These are phyloP conservation scores for Symphodus melops DNA, from an alignment of 2,113 vertebrate genomes.

Conservation along the genomic window DNA sequence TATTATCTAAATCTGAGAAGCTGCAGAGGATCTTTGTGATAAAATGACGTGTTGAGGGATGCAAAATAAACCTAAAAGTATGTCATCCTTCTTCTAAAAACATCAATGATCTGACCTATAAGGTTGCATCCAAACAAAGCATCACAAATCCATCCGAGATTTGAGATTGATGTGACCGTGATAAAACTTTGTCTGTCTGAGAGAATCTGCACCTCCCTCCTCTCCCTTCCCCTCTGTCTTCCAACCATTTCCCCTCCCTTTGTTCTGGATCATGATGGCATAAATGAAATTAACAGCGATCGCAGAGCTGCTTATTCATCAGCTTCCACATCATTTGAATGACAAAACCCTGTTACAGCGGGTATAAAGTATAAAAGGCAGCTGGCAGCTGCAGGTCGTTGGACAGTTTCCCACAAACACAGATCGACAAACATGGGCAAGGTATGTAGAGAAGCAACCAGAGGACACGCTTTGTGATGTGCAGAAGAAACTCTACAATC, in stretches of 20 bases:
- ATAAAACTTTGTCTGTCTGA: slow-evolving; percentile 8
- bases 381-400: slow-evolving; percentile 68
- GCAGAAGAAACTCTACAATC: not conserved
- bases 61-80: not conserved
- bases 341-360: slow-evolving; percentile 71
- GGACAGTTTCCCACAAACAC: slow-evolving; percentile 76
- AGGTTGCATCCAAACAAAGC: not conserved
- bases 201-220: slow-evolving; percentile 26
- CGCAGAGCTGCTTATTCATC: slow-evolving; percentile 80
- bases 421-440: slow-evolving; percentile 78
- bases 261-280: slow-evolving; percentile 60
- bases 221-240: slow-evolving; percentile 38
- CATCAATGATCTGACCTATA: not conserved
- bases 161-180: not conserved
- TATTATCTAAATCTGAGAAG: no score
- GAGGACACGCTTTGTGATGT: slow-evolving; percentile 1
- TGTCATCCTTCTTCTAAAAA: not conserved
- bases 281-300: slow-evolving; percentile 74
- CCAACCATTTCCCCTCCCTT: slow-evolving; percentile 42
- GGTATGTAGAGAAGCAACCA: slow-evolving; percentile 55
- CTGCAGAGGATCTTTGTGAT: no score
- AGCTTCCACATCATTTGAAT: slow-evolving; percentile 79
- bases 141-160: not conserved
- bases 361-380: slow-evolving; percentile 78
- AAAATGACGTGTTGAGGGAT: no score